These are phyloP conservation scores for Drosophila anomelani DNA, from an alignment of 2,888 invertebrate genomes.

Conservation along the genomic window DNA sequence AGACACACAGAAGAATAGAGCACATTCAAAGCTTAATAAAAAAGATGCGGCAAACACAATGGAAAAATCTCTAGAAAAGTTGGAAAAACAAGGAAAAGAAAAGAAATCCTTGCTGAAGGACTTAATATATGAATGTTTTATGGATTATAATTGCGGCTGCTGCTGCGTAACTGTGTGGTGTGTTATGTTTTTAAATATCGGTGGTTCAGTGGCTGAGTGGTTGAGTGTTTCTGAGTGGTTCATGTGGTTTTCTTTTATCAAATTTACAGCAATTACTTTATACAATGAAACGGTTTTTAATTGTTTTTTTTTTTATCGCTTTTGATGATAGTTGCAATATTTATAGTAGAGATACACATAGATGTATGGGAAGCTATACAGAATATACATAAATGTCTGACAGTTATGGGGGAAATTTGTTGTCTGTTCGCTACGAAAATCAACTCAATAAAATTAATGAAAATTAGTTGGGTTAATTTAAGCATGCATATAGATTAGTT, in stretches of 20 bases:
- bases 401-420: slow-evolving; percentile 71
- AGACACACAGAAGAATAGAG: slow-evolving; percentile 7
- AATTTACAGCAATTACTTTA: slow-evolving; percentile 82
- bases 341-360: slow-evolving; percentile 21
- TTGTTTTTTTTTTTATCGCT: slow-evolving; percentile 1
- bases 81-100: slow-evolving; percentile 6
- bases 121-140: background rate
- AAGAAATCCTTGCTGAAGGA: background rate
- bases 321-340: slow-evolving; percentile 30
- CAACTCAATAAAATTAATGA: slow-evolving; percentile 6
- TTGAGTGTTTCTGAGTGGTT: slow-evolving; percentile 8
- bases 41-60: background rate
- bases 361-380: slow-evolving; percentile 29
- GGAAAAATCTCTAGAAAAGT: slow-evolving; percentile 3
- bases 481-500: slow-evolving; percentile 22
- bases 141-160: background rate
- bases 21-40: slow-evolving; percentile 37
- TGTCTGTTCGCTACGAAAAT: slow-evolving; percentile 60
- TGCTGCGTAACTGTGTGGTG: slow-evolving; percentile 12
- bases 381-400: slow-evolving; percentile 33
- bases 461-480: background rate
- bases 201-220: slow-evolving; percentile 1
- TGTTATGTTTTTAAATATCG: slow-evolving; percentile 9
- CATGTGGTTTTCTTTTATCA: slow-evolving; percentile 34
- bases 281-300: slow-evolving; percentile 48